These are phyloP conservation scores for Enteromius mattozi DNA, from an alignment of 2,797 vertebrate genomes.

Conservation along the genomic window DNA sequence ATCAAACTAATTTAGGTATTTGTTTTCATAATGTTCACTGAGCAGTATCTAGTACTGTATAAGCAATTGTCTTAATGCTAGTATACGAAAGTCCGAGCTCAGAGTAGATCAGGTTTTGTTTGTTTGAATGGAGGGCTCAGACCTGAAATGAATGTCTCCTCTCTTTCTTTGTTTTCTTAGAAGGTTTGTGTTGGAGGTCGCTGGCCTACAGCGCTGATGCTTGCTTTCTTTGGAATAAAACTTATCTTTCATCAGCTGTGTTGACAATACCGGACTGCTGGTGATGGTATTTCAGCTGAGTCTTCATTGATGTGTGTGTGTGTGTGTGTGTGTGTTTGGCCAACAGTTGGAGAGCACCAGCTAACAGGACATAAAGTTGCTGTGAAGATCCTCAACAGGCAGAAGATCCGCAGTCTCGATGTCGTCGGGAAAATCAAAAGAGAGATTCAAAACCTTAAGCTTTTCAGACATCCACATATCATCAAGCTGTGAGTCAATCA, in stretches of 20 bases:
- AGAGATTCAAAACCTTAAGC: conserved; percentile 98
- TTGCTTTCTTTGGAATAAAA: conserved; percentile 51
- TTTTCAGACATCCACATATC: conserved; percentile 98
- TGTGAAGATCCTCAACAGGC: conserved; percentile 97
- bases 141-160: conserved; percentile 35
- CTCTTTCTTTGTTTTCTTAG: conserved; percentile 49
- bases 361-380: conserved; percentile 98
- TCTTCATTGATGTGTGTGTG: conserved; percentile 53
- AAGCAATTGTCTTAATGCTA: conserved; percentile 37
- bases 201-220: conserved; percentile 15
- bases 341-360: conserved; percentile 94
- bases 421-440: conserved; percentile 98
- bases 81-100: conserved; percentile 14
- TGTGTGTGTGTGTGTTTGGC: conserved; percentile 62
- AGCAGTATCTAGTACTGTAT: conserved; percentile 1
- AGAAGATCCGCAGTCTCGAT: conserved; percentile 97
- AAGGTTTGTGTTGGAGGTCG: conserved; percentile 31
- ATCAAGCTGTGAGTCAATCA: conserved; percentile 93
- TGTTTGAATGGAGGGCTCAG: conserved; percentile 28
- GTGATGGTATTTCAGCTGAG: conserved; percentile 53
- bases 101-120: conserved; percentile 53
- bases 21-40: background rate
- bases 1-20: background rate
- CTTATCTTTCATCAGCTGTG: conserved; percentile 48
- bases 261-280: conserved; percentile 44